A percentile compares a stretch with the other conserved stretches of the same genome.
Evolutionary conservation across 2,888 invertebrate genomes (phyloP).

Genomic region (Pharmacophagus antenor): DNA sequence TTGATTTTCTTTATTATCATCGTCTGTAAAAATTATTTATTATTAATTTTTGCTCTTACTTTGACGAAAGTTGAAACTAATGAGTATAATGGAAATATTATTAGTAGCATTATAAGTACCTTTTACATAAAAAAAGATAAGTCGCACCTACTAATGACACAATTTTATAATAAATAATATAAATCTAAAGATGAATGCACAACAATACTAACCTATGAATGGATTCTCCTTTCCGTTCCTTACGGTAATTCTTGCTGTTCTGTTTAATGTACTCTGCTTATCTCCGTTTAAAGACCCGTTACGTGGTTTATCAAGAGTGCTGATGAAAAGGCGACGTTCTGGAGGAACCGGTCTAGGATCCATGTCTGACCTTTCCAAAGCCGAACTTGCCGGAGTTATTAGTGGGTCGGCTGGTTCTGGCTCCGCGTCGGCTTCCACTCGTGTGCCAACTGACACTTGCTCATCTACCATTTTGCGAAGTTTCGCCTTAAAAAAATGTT

Average conservation of each 20-base stretch:
- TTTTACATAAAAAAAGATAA: too few species aligned
- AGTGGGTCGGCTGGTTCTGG: slow-evolving; percentile 77
- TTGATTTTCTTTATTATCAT: slow-evolving; percentile 77
- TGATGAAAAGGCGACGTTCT: slow-evolving; percentile 67
- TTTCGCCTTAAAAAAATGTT: slow-evolving; percentile 81
- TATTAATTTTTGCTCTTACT: neutral
- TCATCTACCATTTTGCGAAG: slow-evolving; percentile 95
- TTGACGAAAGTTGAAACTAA: too few species aligned
- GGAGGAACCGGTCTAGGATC: slow-evolving; percentile 66
- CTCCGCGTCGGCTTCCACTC: slow-evolving; percentile 79
- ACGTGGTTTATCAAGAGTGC: slow-evolving; percentile 68
- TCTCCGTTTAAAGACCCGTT: slow-evolving; percentile 72
- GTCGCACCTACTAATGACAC: too few species aligned
- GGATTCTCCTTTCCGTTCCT: slow-evolving; percentile 77
- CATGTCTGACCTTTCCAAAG: slow-evolving; percentile 58
- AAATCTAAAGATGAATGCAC: too few species aligned
- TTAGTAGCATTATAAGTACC: too few species aligned
- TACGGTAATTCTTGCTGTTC: slow-evolving; percentile 62
- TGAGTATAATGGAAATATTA: too few species aligned
- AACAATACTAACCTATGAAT: slow-evolving; percentile 58
- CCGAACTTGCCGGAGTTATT: slow-evolving; percentile 77
- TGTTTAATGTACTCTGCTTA: slow-evolving; percentile 69
- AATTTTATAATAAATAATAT: too few species aligned
- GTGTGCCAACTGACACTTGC: slow-evolving; percentile 86
- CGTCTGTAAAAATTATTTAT: slow-evolving; percentile 46